These are phyloP conservation scores for Nasonia vitripennis DNA, from an alignment of 1,140 invertebrate species.

Conservation along the genomic window DNA sequence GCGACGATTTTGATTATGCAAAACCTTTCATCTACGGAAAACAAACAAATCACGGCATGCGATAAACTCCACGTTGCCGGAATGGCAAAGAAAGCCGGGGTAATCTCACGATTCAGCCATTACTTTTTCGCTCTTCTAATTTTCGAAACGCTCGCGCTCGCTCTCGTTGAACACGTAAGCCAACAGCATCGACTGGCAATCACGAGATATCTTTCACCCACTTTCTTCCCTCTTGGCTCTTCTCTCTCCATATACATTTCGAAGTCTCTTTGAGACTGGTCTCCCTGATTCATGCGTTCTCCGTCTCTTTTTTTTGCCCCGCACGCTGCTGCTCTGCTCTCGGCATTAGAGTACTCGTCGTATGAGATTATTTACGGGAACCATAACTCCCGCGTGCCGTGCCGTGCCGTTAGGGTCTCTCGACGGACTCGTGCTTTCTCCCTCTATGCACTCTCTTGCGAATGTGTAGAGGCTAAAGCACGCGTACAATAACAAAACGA, in stretches of 20 bases:
- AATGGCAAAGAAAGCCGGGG: not conserved
- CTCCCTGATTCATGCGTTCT: conserved; percentile 33
- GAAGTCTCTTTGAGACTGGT: not conserved
- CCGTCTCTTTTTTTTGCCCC: not conserved
- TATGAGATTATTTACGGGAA: conserved; percentile 70
- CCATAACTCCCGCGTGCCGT: conserved; percentile 65
- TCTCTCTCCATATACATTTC: not conserved
- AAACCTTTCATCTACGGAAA: not conserved
- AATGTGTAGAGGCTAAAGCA: conserved; percentile 49
- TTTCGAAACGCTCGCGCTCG: not conserved
- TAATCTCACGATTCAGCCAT: conserved; percentile 25
- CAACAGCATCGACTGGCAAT: conserved; percentile 31
- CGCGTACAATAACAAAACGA: conserved; percentile 57
- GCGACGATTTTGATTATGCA: too few species aligned
- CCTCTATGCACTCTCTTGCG: not conserved
- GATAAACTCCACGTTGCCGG: not conserved
- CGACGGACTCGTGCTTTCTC: not conserved
- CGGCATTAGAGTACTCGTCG: conserved; percentile 56
- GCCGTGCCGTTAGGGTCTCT: conserved; percentile 59
- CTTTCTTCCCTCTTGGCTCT: conserved; percentile 3
- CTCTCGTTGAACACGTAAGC: conserved; percentile 20
- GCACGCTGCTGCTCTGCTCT: not conserved
- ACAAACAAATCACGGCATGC: not conserved
- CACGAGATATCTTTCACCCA: conserved; percentile 45
- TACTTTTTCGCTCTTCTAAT: conserved; percentile 13